These are phyloP conservation scores for Enteromius viviparus DNA, from an alignment of 2,797 vertebrate species.

Conservation along the genomic window DNA sequence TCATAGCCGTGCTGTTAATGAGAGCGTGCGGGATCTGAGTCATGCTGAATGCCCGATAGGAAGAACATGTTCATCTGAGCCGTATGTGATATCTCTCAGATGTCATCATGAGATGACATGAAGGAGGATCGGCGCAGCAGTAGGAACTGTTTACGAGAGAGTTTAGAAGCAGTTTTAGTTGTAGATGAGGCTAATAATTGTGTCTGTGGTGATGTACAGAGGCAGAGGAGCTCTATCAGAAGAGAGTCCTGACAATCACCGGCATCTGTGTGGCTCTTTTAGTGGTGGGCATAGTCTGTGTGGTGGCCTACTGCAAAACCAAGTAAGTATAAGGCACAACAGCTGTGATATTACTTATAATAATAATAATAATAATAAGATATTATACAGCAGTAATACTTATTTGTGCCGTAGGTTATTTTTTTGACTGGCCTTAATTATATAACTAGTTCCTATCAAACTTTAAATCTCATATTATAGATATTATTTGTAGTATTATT, in stretches of 20 bases:
- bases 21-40: conserved; percentile 37
- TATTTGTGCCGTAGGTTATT: background rate
- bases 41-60: background rate
- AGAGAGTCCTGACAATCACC: conserved; percentile 97
- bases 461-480: background rate
- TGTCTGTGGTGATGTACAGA: conserved; percentile 77
- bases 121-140: conserved; percentile 6
- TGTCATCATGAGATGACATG: background rate
- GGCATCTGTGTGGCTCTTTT: conserved; percentile 97
- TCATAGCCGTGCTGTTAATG: conserved; percentile 40
- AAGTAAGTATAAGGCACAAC: conserved; percentile 86
- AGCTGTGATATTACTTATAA: background rate
- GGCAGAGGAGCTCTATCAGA: conserved; percentile 98
- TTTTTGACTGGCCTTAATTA: background rate
- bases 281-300: conserved; percentile 97
- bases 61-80: background rate
- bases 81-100: background rate
- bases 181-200: conserved; percentile 19
- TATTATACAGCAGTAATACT: background rate
- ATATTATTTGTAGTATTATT: background rate
- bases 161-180: background rate
- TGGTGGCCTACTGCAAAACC: conserved; percentile 99
- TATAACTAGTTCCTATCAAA: no score
- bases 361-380: no score
- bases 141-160: conserved; percentile 46